Evolutionary conservation across 1,140 invertebrate species (phyloP).

Genomic region (Dryas iulia): DNA sequence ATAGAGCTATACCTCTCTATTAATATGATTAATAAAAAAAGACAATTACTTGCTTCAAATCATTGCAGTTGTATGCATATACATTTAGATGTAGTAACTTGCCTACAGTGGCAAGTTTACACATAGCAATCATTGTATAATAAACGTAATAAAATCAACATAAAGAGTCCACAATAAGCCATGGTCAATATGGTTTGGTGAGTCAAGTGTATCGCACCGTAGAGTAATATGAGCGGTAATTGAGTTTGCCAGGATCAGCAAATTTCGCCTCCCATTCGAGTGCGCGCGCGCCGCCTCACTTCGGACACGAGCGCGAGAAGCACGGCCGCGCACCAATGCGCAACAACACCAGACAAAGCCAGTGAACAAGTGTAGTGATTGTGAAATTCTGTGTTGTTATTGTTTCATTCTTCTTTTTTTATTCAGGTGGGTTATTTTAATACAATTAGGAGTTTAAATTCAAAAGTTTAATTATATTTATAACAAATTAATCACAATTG

Average conservation of each 20-base stretch:
- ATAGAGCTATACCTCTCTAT: too few relatives aligned
- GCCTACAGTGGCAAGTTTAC: neutral
- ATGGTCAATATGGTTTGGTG: constrained; percentile 18
- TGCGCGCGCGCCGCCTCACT: constrained; percentile 66
- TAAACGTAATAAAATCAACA: neutral
- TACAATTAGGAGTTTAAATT: neutral
- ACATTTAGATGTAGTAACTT: too few relatives aligned
- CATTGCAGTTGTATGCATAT: neutral
- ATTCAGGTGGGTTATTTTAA: constrained; percentile 37
- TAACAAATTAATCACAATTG: constrained; percentile 14
- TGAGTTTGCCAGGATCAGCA: constrained; percentile 58
- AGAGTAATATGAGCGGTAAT: constrained; percentile 45
- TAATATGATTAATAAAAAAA: neutral
- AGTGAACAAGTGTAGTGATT: constrained; percentile 62
- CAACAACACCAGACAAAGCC: constrained; percentile 43
- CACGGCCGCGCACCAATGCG: constrained; percentile 47
- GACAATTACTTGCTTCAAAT: neutral
- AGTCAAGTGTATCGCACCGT: constrained; percentile 16
- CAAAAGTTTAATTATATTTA: neutral
- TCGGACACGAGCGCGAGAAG: constrained; percentile 41
- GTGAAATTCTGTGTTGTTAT: constrained; percentile 35
- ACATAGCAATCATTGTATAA: neutral
- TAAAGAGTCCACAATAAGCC: constrained; percentile 7
- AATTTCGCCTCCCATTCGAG: constrained; percentile 50
- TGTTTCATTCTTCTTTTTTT: constrained; percentile 19